A percentile compares a stretch with the other conserved stretches of the same genome.
Evolutionary conservation across 2,797 vertebrate species (phyloP).

Genomic region (Agapornis canus): DNA sequence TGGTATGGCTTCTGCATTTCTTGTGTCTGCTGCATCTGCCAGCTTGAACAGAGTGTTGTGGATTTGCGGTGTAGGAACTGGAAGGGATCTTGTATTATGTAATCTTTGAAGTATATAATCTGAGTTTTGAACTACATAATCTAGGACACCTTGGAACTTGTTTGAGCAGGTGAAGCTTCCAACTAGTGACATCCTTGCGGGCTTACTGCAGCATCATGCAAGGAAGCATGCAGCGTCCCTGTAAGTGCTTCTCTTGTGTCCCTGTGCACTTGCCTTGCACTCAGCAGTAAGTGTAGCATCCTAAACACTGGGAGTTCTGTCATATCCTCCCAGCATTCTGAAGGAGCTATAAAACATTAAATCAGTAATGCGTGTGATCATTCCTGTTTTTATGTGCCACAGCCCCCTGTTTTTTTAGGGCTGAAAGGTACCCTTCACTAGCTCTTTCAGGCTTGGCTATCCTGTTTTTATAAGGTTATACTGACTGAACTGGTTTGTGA

Average conservation of each 20-base stretch:
- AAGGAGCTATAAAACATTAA: background rate
- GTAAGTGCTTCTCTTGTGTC: background rate
- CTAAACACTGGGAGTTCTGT: background rate
- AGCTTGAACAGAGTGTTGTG: background rate
- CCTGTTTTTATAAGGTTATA: background rate
- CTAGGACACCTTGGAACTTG: background rate
- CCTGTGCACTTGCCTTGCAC: background rate
- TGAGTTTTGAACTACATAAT: background rate
- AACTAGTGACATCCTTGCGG: rapidly evolving
- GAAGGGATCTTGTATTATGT: background rate
- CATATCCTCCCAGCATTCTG: background rate
- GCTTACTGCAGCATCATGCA: background rate
- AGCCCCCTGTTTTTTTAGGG: background rate
- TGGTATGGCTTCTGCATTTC: background rate
- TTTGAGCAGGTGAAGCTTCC: background rate
- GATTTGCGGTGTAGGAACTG: background rate
- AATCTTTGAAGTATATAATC: background rate
- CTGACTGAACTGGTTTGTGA: background rate
- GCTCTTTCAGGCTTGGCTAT: background rate
- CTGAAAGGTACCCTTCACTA: background rate
- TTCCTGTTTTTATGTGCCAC: background rate
- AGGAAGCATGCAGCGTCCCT: background rate
- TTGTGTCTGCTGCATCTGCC: background rate
- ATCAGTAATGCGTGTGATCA: background rate
- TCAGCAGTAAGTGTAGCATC: background rate